phyloP scores from a whole-genome alignment of 2,113 vertebrate species.

The Athene cunicularia region DNA sequence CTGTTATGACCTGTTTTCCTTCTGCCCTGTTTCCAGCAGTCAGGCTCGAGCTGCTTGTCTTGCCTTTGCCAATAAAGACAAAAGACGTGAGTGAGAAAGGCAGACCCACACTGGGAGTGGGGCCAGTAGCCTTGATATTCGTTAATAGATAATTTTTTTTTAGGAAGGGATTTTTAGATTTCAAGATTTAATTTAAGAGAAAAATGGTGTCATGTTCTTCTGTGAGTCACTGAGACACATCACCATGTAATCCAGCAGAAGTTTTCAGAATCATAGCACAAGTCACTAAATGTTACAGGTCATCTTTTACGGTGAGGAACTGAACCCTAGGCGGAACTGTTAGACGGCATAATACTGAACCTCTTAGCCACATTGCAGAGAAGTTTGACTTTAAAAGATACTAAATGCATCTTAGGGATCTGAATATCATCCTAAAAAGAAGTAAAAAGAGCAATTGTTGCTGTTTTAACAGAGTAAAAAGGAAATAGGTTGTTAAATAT shows the following conservation, averaged over 20 bases:
- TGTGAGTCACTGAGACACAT: not conserved
- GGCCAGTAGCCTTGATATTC: not conserved
- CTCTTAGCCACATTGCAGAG: not conserved
- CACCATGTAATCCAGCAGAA: not conserved
- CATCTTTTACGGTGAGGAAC: not conserved
- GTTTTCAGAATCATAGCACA: not conserved
- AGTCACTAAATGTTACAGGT: not conserved
- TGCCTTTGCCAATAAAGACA: too few relatives aligned
- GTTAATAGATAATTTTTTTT: not conserved
- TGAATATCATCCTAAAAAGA: not conserved
- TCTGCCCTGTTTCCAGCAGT: not conserved
- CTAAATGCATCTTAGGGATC: not conserved
- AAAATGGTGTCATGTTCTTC: not conserved
- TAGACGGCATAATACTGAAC: accelerated
- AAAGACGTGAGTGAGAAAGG: not conserved
- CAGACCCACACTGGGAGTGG: not conserved
- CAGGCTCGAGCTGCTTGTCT: not conserved
- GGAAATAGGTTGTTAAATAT: not conserved
- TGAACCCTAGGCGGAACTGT: not conserved
- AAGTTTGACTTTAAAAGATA: not conserved
- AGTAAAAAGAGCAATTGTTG: not conserved
- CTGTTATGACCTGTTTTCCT: not conserved
- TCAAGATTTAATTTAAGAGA: not conserved
- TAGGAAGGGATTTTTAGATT: not conserved
- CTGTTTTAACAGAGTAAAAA: not conserved